Evolutionary conservation across 2,797 vertebrate genomes (phyloP).

Genomic region (Bovichtus diacanthus): DNA sequence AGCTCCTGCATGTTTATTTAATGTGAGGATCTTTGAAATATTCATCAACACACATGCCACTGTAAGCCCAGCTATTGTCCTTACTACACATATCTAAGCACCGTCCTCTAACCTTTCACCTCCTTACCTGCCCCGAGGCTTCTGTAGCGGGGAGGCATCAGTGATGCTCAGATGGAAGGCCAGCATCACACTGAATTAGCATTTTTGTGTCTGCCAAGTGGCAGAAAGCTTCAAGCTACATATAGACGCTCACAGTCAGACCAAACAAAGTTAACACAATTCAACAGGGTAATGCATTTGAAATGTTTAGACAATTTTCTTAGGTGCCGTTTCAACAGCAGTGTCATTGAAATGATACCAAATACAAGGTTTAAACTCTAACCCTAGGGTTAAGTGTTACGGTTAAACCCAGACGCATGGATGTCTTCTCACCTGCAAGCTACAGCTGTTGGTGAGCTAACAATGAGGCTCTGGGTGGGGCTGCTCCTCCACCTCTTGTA

Average conservation of each 20-base stretch:
- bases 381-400: neutral
- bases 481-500: neutral
- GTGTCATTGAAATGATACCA: neutral
- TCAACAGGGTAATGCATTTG: neutral
- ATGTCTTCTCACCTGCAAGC: too few relatives aligned
- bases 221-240: constrained; percentile 14
- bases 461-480: neutral
- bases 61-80: constrained; percentile 39
- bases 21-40: constrained; percentile 81
- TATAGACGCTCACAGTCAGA: neutral
- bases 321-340: neutral
- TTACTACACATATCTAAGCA: constrained; percentile 44
- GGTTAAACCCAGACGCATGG: neutral
- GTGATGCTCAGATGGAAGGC: neutral
- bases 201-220: constrained; percentile 9
- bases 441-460: neutral
- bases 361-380: neutral
- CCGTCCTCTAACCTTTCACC: constrained; percentile 21
- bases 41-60: constrained; percentile 75
- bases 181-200: neutral
- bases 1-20: constrained; percentile 78
- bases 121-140: constrained; percentile 8
- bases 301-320: neutral
- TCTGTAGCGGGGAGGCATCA: neutral
- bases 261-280: neutral